Evolutionary conservation across 2,888 invertebrate species (phyloP).

Genomic region (Andrena hattorfiana): DNA sequence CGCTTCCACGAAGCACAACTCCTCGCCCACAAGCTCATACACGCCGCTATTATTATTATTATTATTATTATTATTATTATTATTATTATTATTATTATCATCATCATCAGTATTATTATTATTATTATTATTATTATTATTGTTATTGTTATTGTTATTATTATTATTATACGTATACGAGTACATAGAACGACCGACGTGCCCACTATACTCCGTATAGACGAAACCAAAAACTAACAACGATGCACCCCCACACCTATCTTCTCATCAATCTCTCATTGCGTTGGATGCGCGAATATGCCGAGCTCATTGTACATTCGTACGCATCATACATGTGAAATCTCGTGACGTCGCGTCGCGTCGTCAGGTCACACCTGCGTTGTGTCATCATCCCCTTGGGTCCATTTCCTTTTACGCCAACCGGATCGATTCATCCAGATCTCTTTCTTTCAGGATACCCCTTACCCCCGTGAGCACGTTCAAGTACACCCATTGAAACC

Average conservation of each 20-base stretch:
- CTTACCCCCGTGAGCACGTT: conserved; percentile 28
- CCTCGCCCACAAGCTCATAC: conserved; percentile 53
- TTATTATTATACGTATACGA: conserved; percentile 7
- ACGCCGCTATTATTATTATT: conserved; percentile 51
- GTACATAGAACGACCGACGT: conserved; percentile 19
- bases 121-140: no score
- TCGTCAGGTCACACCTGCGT: no score
- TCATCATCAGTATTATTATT: no score
- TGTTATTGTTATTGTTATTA: no score
- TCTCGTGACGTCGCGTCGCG: conserved; percentile 36
- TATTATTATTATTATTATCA: no score
- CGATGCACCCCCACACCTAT: conserved; percentile 64
- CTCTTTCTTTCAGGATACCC: neutral
- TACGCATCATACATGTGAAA: conserved; percentile 24
- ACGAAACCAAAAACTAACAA: conserved; percentile 36
- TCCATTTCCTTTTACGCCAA: neutral
- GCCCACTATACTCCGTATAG: conserved; percentile 15
- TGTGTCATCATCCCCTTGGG: neutral
- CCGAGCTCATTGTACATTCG: neutral
- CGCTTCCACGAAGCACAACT: conserved; percentile 58
- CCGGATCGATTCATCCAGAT: neutral
- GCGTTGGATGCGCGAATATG: conserved; percentile 48
- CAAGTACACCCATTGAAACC: conserved; percentile 55
- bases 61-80: no score
- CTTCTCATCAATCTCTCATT: conserved; percentile 50